Conservation (phyloP, 2,888 invertebrate species). For the Brassicogethes aeneus region DNA sequence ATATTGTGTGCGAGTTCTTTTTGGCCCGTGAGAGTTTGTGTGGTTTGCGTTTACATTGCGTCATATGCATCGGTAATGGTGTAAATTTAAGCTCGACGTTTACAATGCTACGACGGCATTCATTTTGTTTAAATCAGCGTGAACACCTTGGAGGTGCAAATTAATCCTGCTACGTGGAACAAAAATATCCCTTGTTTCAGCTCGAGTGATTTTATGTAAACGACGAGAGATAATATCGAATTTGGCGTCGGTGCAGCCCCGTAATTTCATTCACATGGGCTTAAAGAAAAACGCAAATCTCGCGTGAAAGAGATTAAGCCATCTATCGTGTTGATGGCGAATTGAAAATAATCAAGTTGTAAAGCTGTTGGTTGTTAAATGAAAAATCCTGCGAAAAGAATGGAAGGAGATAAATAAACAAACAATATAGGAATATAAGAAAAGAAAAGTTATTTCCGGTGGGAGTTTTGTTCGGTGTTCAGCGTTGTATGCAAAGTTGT, state of each 20-base stretch:
- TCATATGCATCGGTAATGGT: constrained; percentile 17
- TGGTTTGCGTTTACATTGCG: too few relatives aligned
- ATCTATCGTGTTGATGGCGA: too few relatives aligned
- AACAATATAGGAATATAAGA: too few relatives aligned
- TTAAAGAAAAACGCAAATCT: constrained; percentile 11
- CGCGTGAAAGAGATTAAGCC: too few relatives aligned
- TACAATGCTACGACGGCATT: constrained; percentile 22
- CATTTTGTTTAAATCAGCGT: constrained; percentile 30
- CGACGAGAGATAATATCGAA: constrained; percentile 25
- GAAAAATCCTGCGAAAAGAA: background rate
- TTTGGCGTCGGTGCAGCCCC: constrained; percentile 10
- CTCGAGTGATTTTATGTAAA: constrained; percentile 35
- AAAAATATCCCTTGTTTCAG: constrained; percentile 35
- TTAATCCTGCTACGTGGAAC: constrained; percentile 33
- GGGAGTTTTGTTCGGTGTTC: background rate
- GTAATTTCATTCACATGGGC: constrained; percentile 5
- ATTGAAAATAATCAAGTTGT: too few relatives aligned
- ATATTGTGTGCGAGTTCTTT: too few relatives aligned
- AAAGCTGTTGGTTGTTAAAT: too few relatives aligned
- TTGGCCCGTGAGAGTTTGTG: too few relatives aligned
- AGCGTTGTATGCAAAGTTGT: constrained; percentile 2
- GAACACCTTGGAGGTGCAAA: constrained; percentile 34
- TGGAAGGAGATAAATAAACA: background rate
- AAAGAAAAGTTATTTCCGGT: constrained; percentile 1
- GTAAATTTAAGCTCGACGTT: constrained; percentile 14